Percentiles rank a stretch among this genome's conserved stretches.
Conservation (phyloP, 2,113 vertebrate species). For the Periophthalmus modestus region DNA sequence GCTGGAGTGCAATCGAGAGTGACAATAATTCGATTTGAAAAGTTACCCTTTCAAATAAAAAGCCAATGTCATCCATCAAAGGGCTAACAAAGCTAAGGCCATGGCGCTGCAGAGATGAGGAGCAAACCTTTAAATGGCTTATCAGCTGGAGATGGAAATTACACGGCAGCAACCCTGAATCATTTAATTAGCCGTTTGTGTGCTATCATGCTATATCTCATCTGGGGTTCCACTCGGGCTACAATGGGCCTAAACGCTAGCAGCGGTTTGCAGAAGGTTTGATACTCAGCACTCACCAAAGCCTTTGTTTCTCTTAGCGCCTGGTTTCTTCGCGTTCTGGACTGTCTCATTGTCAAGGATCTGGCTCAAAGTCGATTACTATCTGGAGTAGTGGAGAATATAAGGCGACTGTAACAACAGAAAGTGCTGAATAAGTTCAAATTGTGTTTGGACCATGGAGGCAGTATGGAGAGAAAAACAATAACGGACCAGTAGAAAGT, state of each 20-base stretch:
- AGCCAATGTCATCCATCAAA: constrained; percentile 56
- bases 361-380: constrained; percentile 25
- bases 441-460: background rate
- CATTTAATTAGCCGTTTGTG: constrained; percentile 70
- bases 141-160: constrained; percentile 65
- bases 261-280: constrained; percentile 38
- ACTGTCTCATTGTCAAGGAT: constrained; percentile 33
- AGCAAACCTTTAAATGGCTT: constrained; percentile 61
- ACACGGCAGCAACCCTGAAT: constrained; percentile 61
- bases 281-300: constrained; percentile 29
- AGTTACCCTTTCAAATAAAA: constrained; percentile 48
- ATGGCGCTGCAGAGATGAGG: constrained; percentile 42
- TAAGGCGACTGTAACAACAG: constrained; percentile 25
- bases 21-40: constrained; percentile 50
- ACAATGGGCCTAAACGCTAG: constrained; percentile 40
- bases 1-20: background rate
- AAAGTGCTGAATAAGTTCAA: constrained; percentile 10
- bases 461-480: background rate
- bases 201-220: constrained; percentile 52
- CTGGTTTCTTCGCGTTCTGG: constrained; percentile 24
- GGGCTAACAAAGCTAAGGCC: constrained; percentile 56
- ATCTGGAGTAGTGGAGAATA: constrained; percentile 33
- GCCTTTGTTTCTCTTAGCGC: constrained; percentile 46
- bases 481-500: background rate
- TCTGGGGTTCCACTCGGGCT: constrained; percentile 44